Percentiles rank a stretch among this genome's conserved stretches.
Conservation (phyloP, 37 sponge, comb jelly and placozoan species). For the Beroe ovata region DNA sequence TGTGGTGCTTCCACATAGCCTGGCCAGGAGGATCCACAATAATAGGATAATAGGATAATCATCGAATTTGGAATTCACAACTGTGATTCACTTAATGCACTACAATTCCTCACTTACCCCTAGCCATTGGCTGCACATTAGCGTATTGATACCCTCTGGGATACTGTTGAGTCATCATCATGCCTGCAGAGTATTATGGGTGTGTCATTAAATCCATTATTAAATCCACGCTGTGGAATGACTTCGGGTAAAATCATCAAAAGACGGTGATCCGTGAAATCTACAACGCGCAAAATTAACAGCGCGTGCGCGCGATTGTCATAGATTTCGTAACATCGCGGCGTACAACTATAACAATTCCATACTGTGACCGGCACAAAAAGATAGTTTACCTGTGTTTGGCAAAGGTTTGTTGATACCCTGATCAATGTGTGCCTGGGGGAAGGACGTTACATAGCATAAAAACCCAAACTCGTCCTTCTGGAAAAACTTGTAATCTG, state of each 20-base stretch:
- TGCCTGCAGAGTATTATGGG: too few relatives aligned
- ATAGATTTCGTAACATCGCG: too few relatives aligned
- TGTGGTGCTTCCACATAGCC: constrained; percentile 8
- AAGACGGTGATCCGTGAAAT: too few relatives aligned
- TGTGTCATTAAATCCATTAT: too few relatives aligned
- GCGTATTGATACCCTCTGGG: constrained; percentile 24
- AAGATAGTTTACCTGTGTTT: not conserved
- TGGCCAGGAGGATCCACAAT: not conserved
- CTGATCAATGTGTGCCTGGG: constrained; percentile 5
- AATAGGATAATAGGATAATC: not conserved
- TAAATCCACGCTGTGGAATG: not conserved
- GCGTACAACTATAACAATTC: not conserved
- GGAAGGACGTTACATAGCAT: not conserved
- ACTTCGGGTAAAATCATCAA: too few relatives aligned
- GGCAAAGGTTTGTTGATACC: not conserved
- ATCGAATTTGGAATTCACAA: not conserved
- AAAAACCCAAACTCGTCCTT: not conserved
- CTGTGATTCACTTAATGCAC: too few relatives aligned
- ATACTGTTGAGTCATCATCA: constrained; percentile 57
- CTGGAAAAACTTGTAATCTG: too few relatives aligned
- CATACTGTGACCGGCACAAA: not conserved
- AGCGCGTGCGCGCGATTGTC: too few relatives aligned
- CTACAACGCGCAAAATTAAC: too few relatives aligned
- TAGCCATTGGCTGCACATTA: not conserved
- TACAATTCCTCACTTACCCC: not conserved